These are phyloP conservation scores for Drosophila ficusphila DNA, from an alignment of 1,140 invertebrate species.

Conservation along the genomic window DNA sequence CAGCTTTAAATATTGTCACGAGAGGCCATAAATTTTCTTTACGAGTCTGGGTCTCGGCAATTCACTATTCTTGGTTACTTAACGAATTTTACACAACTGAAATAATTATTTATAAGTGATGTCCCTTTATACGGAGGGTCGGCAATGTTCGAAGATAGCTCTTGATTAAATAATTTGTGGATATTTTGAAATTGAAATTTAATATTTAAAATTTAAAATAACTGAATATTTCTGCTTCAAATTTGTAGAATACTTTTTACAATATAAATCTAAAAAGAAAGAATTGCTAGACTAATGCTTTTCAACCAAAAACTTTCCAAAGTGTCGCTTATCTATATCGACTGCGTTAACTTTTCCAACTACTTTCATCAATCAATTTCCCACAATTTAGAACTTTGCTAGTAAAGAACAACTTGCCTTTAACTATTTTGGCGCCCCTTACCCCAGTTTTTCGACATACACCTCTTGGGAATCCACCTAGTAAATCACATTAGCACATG, in stretches of 20 bases:
- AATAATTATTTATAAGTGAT: too few relatives aligned
- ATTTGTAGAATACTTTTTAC: too few relatives aligned
- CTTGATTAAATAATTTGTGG: too few relatives aligned
- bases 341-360: constrained; percentile 13
- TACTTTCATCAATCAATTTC: constrained; percentile 33
- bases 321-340: neutral
- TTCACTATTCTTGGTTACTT: too few relatives aligned
- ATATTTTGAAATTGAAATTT: too few relatives aligned
- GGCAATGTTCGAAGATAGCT: too few relatives aligned
- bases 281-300: neutral
- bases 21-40: neutral
- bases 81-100: too few relatives aligned
- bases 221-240: too few relatives aligned
- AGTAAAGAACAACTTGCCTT: constrained; percentile 10
- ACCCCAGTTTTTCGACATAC: neutral
- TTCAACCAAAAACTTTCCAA: neutral
- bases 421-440: constrained; percentile 5
- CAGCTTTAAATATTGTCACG: neutral
- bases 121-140: too few relatives aligned
- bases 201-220: neutral
- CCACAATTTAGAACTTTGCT: constrained; percentile 31
- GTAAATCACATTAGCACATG: constrained; percentile 26
- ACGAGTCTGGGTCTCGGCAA: neutral
- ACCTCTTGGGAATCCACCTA: constrained; percentile 3
- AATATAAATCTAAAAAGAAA: too few relatives aligned